Evolutionary conservation across 1,140 invertebrate genomes (phyloP).

Genomic region (Nebria ingens): DNA sequence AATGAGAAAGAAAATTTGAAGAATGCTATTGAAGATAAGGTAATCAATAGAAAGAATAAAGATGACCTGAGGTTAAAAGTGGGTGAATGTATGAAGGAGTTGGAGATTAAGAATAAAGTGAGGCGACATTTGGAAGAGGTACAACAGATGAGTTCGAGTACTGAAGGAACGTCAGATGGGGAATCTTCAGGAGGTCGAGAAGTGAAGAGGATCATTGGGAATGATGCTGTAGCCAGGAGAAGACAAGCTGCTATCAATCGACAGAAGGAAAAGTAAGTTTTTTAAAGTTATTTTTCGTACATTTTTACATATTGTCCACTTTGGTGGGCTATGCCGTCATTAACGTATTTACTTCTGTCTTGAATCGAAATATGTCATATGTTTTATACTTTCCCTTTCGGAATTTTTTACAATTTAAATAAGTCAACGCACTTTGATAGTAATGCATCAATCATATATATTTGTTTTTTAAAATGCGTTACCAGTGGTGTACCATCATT

Average conservation of each 20-base stretch:
- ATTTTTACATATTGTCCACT: neutral
- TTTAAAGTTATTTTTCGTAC: neutral
- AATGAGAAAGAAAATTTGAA: constrained; percentile 4
- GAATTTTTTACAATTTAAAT: too few relatives aligned
- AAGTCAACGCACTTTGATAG: too few relatives aligned
- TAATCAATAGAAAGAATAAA: neutral
- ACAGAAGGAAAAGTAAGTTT: constrained; percentile 3
- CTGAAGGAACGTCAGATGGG: constrained; percentile 36
- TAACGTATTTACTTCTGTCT: neutral
- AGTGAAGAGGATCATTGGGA: constrained; percentile 45
- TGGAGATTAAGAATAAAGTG: neutral
- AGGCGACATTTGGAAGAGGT: constrained; percentile 3
- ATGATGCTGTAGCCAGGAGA: constrained; percentile 36
- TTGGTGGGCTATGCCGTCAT: neutral
- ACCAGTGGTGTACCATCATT: too few relatives aligned
- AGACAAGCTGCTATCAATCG: constrained; percentile 21
- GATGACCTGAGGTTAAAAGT: neutral
- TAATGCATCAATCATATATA: too few relatives aligned
- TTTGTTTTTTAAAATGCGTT: too few relatives aligned
- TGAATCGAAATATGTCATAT: too few relatives aligned
- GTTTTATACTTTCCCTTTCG: too few relatives aligned
- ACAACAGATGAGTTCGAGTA: constrained; percentile 14
- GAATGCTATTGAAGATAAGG: neutral
- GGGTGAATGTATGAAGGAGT: neutral
- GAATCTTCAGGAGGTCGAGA: constrained; percentile 50